Base-by-base conservation (phyloP, 2,888 invertebrate species). In the Chelonus formosanus region DNA sequence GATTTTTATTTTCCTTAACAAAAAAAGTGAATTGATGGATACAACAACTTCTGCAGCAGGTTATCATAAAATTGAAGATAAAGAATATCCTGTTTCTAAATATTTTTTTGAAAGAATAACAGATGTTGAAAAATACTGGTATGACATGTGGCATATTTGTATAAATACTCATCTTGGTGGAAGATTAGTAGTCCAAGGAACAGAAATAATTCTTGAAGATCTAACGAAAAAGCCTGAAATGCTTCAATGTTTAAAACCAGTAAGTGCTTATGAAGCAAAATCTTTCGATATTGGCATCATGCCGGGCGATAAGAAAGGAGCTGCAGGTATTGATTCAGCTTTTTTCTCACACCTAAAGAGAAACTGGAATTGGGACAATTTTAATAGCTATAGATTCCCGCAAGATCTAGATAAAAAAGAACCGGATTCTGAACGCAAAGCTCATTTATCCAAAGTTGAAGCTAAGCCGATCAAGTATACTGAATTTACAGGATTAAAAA, bases 301-400 rank as follows among this genome's bases (percentile, higher is more conserved):
- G 43, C 93, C 93, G 0, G 94, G 94, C 0, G 92, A 94, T 84
- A 85, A 85, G 3, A 84, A 86, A 63, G 92, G 92, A 2, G 92
- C 92, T 0, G 92, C 88, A 8, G 93, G 94, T 0, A 84, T 92
- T 0, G 91, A 93, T 78, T 90, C 92, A 0, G 85, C 88, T 0
- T 84, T 93, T 31, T 93, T 89, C 84, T 84, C 89, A 0, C 90
- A 90, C 75, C 80, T 90, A 3, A 88, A 88, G 67, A 85, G 89
- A 10, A 91, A 90, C 73, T 92, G 91, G 91, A 86, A 86, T 40
- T 88, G 87, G 87, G 79, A 73, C 7, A 73, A 72, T 59, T 67
- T 71, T 54, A 68, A 50, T n/a, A 62, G 52, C 69, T 69, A 54
- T 47, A 63, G 34, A 20, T 5, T 7, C 0, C 3, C 44, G n/a